These are phyloP conservation scores for Linyphia triangularis DNA, from an alignment of 2,888 invertebrate genomes.

Conservation along the genomic window DNA sequence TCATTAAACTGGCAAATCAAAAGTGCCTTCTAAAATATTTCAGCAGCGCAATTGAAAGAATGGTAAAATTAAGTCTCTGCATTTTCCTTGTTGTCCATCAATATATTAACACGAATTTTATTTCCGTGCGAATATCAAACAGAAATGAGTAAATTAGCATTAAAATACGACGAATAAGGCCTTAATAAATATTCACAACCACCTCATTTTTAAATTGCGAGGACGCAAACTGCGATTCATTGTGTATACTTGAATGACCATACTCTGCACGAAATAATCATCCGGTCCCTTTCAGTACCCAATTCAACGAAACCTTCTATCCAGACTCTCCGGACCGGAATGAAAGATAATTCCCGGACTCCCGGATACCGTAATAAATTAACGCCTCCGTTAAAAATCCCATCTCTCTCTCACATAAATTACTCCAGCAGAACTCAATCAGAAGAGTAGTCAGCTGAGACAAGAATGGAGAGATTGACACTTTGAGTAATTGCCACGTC, in stretches of 20 bases:
- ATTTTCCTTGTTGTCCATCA: too few species aligned
- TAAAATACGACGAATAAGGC: background rate
- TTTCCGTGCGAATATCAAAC: too few species aligned
- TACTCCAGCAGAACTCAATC: conserved; percentile 66
- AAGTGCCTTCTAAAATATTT: too few species aligned
- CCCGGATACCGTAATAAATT: conserved; percentile 64
- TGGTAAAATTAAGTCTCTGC: too few species aligned
- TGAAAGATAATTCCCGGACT: conserved; percentile 63
- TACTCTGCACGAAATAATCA: conserved; percentile 23
- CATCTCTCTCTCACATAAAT: conserved; percentile 51
- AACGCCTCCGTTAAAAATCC: conserved; percentile 63
- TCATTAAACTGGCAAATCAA: too few species aligned
- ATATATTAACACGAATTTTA: too few species aligned
- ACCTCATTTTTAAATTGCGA: conserved; percentile 63
- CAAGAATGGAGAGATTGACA: conserved; percentile 59
- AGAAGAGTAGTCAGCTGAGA: conserved; percentile 45
- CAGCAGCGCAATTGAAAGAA: too few species aligned
- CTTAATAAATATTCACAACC: conserved; percentile 69
- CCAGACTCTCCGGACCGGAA: conserved; percentile 54
- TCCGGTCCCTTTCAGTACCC: conserved; percentile 55
- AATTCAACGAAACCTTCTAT: conserved; percentile 47
- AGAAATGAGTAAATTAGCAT: too few species aligned
- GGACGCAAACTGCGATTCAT: conserved; percentile 29
- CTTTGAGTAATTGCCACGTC: conserved; percentile 65
- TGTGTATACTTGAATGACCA: conserved; percentile 44